A percentile compares a stretch with the other conserved stretches of the same genome.
These are phyloP conservation scores for Sparidentex hasta DNA, from an alignment of 2,797 vertebrate genomes.

Conservation along the genomic window DNA sequence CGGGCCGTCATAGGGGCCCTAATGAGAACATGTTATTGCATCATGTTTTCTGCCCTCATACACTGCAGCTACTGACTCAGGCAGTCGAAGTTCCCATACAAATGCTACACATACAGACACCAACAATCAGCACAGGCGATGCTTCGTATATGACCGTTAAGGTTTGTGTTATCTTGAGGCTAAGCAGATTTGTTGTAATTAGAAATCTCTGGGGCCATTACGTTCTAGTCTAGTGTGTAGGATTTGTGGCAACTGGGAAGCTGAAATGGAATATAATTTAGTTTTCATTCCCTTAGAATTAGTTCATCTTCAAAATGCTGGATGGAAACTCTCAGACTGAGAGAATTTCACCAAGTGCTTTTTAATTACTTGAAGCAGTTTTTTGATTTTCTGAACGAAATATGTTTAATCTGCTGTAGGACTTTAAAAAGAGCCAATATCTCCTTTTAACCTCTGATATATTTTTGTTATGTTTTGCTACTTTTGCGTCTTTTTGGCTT, in stretches of 20 bases:
- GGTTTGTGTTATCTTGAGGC: neutral
- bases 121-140: neutral
- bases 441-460: no score
- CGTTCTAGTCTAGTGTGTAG: neutral
- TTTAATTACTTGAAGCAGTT: neutral
- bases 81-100: neutral
- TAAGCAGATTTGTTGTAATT: neutral
- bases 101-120: neutral
- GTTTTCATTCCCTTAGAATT: no score
- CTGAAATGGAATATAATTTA: no score
- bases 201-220: neutral
- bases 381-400: no score
- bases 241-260: neutral
- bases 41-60: conserved; percentile 42
- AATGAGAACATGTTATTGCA: conserved; percentile 55
- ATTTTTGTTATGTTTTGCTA: no score
- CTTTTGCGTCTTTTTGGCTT: no score
- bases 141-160: neutral
- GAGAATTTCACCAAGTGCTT: neutral
- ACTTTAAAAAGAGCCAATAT: neutral
- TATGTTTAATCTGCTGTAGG: no score
- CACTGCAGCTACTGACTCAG: conserved; percentile 6
- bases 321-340: neutral
- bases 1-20: conserved; percentile 35
- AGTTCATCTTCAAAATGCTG: no score